Conservation (phyloP, 2,797 vertebrate species). For the Merluccius polli region DNA sequence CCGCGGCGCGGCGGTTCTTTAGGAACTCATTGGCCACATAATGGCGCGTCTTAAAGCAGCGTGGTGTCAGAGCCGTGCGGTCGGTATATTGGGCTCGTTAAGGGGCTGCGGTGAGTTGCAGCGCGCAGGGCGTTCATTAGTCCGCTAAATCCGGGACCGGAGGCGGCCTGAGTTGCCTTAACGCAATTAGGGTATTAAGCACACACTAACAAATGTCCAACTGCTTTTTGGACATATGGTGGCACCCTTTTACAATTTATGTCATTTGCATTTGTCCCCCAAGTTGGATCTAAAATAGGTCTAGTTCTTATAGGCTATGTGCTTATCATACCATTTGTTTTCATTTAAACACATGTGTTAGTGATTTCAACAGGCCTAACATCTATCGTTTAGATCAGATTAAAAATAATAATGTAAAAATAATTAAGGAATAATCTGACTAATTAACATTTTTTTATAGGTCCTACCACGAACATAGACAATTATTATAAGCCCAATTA, state of each 20-base stretch:
- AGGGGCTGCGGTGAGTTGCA: conserved; percentile 53
- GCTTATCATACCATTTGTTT: not conserved
- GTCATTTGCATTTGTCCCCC: not conserved
- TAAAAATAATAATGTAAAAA: not conserved
- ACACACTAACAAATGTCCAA: conserved; percentile 29
- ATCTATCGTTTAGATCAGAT: not conserved
- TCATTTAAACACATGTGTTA: not conserved
- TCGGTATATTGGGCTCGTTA: conserved; percentile 54
- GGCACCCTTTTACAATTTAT: conserved; percentile 6
- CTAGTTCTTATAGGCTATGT: not conserved
- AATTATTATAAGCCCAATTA: too few relatives aligned
- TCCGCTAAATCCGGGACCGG: conserved; percentile 41
- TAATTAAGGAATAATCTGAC: not conserved
- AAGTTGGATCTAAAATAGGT: not conserved
- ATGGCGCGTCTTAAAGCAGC: conserved; percentile 59
- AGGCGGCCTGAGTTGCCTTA: conserved; percentile 33
- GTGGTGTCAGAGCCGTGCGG: conserved; percentile 59
- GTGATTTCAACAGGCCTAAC: not conserved
- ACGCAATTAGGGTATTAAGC: conserved; percentile 28
- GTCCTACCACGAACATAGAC: too few relatives aligned
- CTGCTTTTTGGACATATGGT: conserved; percentile 25
- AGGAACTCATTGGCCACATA: conserved; percentile 57
- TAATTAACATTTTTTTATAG: not conserved
- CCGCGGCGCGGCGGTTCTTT: conserved; percentile 26
- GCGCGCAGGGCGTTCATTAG: conserved; percentile 53